Percentiles rank a stretch among this genome's conserved stretches.
Evolutionary conservation across 2,797 vertebrate species (phyloP).

Genomic region (Iguana delicatissima): DNA sequence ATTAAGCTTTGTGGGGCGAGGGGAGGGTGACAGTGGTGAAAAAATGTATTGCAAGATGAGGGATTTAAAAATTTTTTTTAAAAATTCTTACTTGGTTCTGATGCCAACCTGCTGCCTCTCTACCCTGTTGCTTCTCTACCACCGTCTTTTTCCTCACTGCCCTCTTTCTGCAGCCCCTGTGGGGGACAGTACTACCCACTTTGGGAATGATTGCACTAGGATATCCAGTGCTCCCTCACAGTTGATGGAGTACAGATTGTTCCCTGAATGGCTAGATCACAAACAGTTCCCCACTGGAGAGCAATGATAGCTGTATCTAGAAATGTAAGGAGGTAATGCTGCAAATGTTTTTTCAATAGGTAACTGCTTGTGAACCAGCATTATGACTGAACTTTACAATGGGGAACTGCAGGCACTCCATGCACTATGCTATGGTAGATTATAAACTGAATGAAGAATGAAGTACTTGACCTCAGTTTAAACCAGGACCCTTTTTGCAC

Average conservation of each 20-base stretch:
- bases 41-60: too few relatives aligned
- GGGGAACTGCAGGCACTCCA: not conserved
- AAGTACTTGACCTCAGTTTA: not conserved
- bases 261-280: not conserved
- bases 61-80: too few relatives aligned
- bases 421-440: not conserved
- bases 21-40: too few relatives aligned
- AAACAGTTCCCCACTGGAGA: not conserved
- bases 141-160: too few relatives aligned
- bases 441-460: not conserved
- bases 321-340: not conserved
- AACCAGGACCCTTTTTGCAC: too few relatives aligned
- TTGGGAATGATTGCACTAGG: too few relatives aligned
- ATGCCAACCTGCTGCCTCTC: too few relatives aligned
- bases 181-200: too few relatives aligned
- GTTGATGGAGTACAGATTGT: not conserved
- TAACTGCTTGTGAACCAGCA: not conserved
- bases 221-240: not conserved
- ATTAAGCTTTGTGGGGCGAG: too few relatives aligned
- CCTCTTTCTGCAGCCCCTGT: too few relatives aligned
- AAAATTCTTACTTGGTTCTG: too few relatives aligned
- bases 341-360: not conserved
- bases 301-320: not conserved
- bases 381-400: not conserved
- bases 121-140: too few relatives aligned